Base-by-base conservation (phyloP, 2,113 vertebrate genomes). In the Rhagologus leucostigma region DNA sequence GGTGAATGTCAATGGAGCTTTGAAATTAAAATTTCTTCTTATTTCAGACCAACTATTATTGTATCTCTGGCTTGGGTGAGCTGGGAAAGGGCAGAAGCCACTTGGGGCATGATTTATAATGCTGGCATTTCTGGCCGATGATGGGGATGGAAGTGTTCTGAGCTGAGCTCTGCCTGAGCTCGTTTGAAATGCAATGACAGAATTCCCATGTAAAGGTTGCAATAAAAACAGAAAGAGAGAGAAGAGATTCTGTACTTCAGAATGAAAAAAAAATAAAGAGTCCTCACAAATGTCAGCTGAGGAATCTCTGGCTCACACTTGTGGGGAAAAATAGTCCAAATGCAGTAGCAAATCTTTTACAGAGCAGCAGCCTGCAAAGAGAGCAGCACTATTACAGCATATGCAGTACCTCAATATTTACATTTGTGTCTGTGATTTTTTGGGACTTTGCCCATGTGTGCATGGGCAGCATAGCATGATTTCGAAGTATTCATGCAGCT, bases 21-120 rank as follows among this genome's bases (percentile, higher is more conserved):
- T 97, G 97, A 98, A 97, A 96, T 98, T 64, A 95, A 97, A 97
- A 97, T 97, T 16, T 46, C 84, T 67, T 97, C 75, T 82, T 87
- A 78, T 68, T 92, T 82, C 91, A 77, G 73, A 68, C 42, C 44
- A 87, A 94, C 96, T 93, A 67, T 90, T 96, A 81, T 90, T 69
- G 90, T 85, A 44, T 92, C 69, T 77, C 77, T 79, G 88, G 85
- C 93, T 96, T 85, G 90, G 56, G 86, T 92, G 91, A 92, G 89
- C 94, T 52, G 63, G 56, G 80, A 88, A 97, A 93, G 92, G 90
- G 73, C 59, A 89, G 96, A 78, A 97, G 89, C 73, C 96, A 77
- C 94, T 95, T 57, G 92, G 95, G 94, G 88, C 85, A 96, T 29
- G 22, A 78, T 73, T 93, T 81, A 35, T 70, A 84, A 55, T 19